Base-by-base conservation (phyloP, 2,888 invertebrate genomes). In the Lithophane semibrunnea region DNA sequence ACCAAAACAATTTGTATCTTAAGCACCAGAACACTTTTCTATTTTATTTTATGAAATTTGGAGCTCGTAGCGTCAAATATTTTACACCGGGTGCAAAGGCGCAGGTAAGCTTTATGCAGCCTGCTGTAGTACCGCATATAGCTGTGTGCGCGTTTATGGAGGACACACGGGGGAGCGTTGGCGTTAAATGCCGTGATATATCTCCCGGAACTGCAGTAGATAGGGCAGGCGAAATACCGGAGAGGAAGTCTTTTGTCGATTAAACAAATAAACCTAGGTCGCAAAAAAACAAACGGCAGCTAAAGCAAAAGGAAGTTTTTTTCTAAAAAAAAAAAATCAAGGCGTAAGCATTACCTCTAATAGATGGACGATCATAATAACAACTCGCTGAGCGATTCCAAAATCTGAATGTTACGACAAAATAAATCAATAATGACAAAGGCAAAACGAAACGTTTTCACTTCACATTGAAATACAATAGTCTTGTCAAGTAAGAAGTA, bases 181-280 rank as follows among this genome's bases (percentile, higher is more conserved):
- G 86, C 88, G 86, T 88, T 90, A 91, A 90, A 89, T 88, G 86
- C 86, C 75, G 89, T 90, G 91, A 91, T 91, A 91, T 91, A 92
- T 91, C 88, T 81, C 84, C 70, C 77, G 77, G 75, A 86, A 87
- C 91, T 91, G 91, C 90, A 90, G 86, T 85, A 83, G 88, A 91
- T 89, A 87, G 88, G 82, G 74, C 80, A 81, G 84, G 80, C 77
- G 69, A 87, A 90, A 83, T 78, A 72, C 71, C 24, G 68, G 67
- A 77, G 69, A 72, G 29, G 47, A 61, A 60, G 75, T 63, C 68
- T 77, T 80, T 81, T 75, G 73, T 78, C 75, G 77, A 84, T 77
- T 83, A 61, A 84, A 77, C 74, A 75, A 75, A 75, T 75, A 83
- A 65, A 68, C 42, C 10, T 49, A 47, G 24, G 12, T 56, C 10